Evolutionary conservation across 2,113 vertebrate species (phyloP).

Genomic region (Pseudois nayaur): DNA sequence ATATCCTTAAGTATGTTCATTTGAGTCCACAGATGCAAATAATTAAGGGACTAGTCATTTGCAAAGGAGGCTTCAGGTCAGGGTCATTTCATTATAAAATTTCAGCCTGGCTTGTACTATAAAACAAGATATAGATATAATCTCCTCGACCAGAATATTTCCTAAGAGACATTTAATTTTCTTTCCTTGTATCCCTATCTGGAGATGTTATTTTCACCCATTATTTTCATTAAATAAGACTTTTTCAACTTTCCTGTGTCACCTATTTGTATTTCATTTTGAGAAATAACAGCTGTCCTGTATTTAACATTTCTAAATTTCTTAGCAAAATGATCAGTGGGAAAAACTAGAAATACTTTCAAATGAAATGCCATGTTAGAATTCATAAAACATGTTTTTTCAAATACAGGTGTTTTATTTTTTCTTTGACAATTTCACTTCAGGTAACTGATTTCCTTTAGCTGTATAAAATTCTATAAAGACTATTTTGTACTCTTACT

Average conservation of each 20-base stretch:
- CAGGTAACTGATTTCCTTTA: neutral
- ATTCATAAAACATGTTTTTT: neutral
- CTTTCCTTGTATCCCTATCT: neutral
- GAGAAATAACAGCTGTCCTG: neutral
- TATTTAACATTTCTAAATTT: slow-evolving; percentile 25
- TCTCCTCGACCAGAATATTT: slow-evolving; percentile 52
- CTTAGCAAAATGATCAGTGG: neutral
- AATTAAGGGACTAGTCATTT: slow-evolving; percentile 91
- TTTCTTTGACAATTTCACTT: neutral
- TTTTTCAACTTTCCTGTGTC: neutral
- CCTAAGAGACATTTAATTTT: slow-evolving; percentile 52
- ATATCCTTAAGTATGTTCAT: slow-evolving; percentile 91
- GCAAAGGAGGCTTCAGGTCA: slow-evolving; percentile 84
- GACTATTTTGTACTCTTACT: neutral
- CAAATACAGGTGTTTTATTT: neutral
- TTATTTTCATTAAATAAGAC: neutral
- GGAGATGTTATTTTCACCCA: neutral
- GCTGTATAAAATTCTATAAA: neutral
- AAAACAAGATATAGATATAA: slow-evolving; percentile 60
- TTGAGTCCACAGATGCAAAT: slow-evolving; percentile 94
- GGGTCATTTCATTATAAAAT: slow-evolving; percentile 83
- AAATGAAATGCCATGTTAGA: neutral
- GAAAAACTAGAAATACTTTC: neutral
- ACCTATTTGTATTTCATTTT: neutral
- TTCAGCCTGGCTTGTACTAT: slow-evolving; percentile 53